phyloP scores from a whole-genome alignment of 2,797 vertebrate genomes.

The Champsocephalus gunnari region DNA sequence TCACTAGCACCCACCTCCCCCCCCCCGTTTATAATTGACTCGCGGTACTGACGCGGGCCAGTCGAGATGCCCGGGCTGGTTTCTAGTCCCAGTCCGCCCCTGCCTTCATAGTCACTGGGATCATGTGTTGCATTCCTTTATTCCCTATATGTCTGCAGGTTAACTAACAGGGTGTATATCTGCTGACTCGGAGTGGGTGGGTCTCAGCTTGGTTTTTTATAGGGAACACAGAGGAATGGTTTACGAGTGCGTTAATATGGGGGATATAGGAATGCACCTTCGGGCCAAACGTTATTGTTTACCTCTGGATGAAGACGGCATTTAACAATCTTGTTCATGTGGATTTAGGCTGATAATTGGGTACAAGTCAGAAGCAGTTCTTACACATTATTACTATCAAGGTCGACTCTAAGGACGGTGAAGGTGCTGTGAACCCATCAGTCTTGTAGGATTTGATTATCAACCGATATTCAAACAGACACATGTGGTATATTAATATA shows the following conservation, averaged over 20 bases:
- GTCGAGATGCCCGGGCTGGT: no score
- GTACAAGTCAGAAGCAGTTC: neutral
- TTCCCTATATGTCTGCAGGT: constrained; percentile 3
- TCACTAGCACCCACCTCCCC: no score
- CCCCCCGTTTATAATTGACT: no score
- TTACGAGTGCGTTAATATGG: constrained; percentile 39
- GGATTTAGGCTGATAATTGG: no score
- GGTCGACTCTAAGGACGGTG: neutral
- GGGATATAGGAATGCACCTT: constrained; percentile 38
- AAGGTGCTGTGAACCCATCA: neutral
- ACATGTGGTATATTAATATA: neutral
- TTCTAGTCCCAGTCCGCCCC: no score
- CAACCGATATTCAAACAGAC: neutral
- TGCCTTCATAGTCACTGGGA: neutral
- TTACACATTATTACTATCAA: neutral
- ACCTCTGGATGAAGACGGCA: neutral
- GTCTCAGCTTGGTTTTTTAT: constrained; percentile 62
- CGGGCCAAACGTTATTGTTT: constrained; percentile 24
- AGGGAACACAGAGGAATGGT: constrained; percentile 38
- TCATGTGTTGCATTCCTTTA: constrained; percentile 1
- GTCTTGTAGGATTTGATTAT: neutral
- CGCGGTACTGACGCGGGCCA: no score
- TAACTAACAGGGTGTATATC: constrained; percentile 25
- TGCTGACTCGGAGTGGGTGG: constrained; percentile 53
- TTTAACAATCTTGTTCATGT: neutral